phyloP scores from a whole-genome alignment of 1,140 invertebrate genomes.

The Habropoda laboriosa region DNA sequence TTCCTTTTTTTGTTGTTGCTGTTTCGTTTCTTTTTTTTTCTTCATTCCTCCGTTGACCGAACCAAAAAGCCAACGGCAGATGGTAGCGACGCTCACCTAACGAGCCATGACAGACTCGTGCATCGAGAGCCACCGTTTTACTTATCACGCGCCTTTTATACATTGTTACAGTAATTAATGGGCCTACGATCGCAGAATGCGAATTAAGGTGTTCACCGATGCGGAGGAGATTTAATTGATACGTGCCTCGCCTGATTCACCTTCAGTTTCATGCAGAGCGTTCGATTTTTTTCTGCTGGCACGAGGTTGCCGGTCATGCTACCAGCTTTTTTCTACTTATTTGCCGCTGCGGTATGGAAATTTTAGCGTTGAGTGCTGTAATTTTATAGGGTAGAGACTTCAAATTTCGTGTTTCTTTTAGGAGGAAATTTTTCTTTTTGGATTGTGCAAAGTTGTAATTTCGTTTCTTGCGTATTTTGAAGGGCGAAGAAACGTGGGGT shows the following conservation, averaged over 20 bases:
- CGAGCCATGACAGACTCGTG: slow-evolving; percentile 45
- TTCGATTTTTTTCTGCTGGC: not conserved
- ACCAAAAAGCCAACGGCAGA: slow-evolving; percentile 19
- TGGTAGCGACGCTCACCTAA: slow-evolving; percentile 43
- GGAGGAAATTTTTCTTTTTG: too few relatives aligned
- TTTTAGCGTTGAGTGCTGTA: too few relatives aligned
- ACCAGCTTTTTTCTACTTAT: not conserved
- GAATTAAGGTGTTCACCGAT: not conserved
- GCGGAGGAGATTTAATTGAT: not conserved
- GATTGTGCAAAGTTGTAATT: too few relatives aligned
- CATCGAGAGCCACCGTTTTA: slow-evolving; percentile 33
- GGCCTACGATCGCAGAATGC: not conserved
- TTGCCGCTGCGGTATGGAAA: too few relatives aligned
- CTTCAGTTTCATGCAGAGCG: not conserved
- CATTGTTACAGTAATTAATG: slow-evolving; percentile 32
- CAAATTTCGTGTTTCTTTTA: too few relatives aligned
- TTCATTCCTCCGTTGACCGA: slow-evolving; percentile 11
- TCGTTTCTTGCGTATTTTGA: too few relatives aligned
- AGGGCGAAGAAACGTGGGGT: too few relatives aligned
- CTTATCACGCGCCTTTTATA: slow-evolving; percentile 6
- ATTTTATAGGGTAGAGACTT: too few relatives aligned
- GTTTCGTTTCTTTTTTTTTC: slow-evolving; percentile 21
- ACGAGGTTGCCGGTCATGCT: not conserved
- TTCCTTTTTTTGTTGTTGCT: too few relatives aligned
- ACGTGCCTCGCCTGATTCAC: not conserved